Base-by-base conservation (phyloP, 2,797 vertebrate species). In the Oophaga sylvatica region DNA sequence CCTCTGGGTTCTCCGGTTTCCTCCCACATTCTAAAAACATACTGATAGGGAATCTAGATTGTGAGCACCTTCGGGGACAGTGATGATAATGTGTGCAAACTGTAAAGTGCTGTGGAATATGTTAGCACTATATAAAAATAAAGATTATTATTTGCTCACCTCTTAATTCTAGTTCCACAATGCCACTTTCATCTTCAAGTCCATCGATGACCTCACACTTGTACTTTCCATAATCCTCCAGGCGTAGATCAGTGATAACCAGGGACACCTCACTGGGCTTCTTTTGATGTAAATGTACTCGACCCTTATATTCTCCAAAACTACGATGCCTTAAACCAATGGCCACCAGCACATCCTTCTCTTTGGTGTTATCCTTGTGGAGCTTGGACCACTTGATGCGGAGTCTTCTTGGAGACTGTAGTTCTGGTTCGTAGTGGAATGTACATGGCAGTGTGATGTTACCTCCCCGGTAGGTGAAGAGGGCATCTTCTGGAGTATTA, bases 161-260 rank as follows among this genome's bases (percentile, higher is more conserved):
- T 92, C 93, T 90, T 88, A 99, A 92, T 90, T 94, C 95, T 84
- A 99, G 94, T 31, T 98, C 97, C 89, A 99, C 95, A 0, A 96
- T 95, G 0, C 95, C 92, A 0, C 96, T 99, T 92, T 97, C 95
- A 0, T 98, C 98, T 92, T 99, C 98, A 92, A 99, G 94, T 2
- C 97, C 97, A 0, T 98, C 97, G 0, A 97, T 97, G 90, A 99
- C 96, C 92, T 99, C 97, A 0, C 97, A 99, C 75, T 96, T 96
- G 92, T 98, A 99, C 53, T 95, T 95, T 13, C 97, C 97, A 0
- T 94, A 95, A 60, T 99, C 97, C 53, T 96, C 95, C 83, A 96
- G 90, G 56, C 89, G 94, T 91, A 99, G 92, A 0, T 96, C 94
- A 0, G 90, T 92, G 91, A 99, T 94, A 15, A 97, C 93, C 86